Evolutionary conservation across 1,140 invertebrate genomes (phyloP), one percentile per base, ranked within the genome.

Genomic region (Drosophila sucinea): DNA sequence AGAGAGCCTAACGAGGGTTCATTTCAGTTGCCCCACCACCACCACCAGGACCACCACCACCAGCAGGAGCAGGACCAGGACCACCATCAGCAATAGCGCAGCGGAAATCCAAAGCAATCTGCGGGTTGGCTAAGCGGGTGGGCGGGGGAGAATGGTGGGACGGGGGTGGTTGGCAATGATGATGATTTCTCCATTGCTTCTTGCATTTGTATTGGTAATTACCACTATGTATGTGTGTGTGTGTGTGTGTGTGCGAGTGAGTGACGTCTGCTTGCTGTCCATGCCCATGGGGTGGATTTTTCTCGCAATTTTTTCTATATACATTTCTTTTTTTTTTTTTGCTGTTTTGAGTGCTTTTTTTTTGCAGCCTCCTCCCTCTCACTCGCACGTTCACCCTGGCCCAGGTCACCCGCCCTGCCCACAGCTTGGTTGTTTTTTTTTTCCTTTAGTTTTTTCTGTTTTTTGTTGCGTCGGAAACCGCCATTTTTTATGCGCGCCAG

Each of bases 401-500:
- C 60, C 60, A 65, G 61, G 27, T 55, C 54, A 41, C 61, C 38
- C 27, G 32, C 17, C 63, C 35, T 56, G 60, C 70, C 63, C 76
- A 55, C 40, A 11, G 47, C 35, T 10, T n/a, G 17, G 1, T 8
- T 7, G 35, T 38, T 38, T 60, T 74, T 68, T 74, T 67, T 66
- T 60, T 47, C 47, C 35, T 55, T 79, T 79, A 58, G 41, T 55
- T 79, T 79, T 66, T 79, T 79, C 66, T 54, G 70, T 63, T 80
- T 86, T 86, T 80, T 64, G 77, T 76, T 76, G 82, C 82, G 68
- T 87, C 84, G 83, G 84, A 87, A 87, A 89, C 83, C 83, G 83
- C 83, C 83, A 87, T 87, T 87, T 87, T 86, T 89, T 87, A 83
- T 89, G 79, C 74, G 73, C 75, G 72, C 83, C 70, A 82, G 80